phyloP scores from a whole-genome alignment of 2,888 invertebrate genomes.

The Bimastos eiseni region DNA sequence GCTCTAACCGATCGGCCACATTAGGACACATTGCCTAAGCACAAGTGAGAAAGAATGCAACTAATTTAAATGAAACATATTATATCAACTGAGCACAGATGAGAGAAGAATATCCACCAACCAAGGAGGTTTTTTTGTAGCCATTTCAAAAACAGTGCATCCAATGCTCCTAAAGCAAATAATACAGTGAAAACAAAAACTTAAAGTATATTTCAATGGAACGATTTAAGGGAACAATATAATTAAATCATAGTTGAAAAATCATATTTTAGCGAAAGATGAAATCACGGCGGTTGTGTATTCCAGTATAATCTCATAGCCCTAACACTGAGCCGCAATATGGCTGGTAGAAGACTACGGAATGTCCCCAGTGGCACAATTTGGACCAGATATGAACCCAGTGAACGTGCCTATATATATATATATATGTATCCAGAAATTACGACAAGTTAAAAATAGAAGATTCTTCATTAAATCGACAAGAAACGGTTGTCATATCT shows the following conservation, averaged over 20 bases:
- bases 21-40: not conserved
- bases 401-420: too few relatives aligned
- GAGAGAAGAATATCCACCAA: constrained; percentile 39
- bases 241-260: not conserved
- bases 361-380: too few relatives aligned
- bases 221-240: not conserved
- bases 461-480: too few relatives aligned
- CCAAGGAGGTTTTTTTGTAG: constrained; percentile 62
- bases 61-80: not conserved
- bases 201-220: not conserved
- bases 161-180: constrained; percentile 56
- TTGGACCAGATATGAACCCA: too few relatives aligned
- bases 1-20: too few relatives aligned
- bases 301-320: not conserved
- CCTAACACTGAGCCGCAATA: too few relatives aligned
- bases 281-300: too few relatives aligned
- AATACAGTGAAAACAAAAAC: not conserved
- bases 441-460: too few relatives aligned
- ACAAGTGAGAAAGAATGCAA: not conserved
- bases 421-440: too few relatives aligned
- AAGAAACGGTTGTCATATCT: too few relatives aligned
- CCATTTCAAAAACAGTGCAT: constrained; percentile 63
- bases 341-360: too few relatives aligned
- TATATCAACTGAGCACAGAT: not conserved
- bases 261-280: too few relatives aligned